These are phyloP conservation scores for Lophotis ruficrista DNA, from an alignment of 2,113 vertebrate genomes.

Conservation along the genomic window DNA sequence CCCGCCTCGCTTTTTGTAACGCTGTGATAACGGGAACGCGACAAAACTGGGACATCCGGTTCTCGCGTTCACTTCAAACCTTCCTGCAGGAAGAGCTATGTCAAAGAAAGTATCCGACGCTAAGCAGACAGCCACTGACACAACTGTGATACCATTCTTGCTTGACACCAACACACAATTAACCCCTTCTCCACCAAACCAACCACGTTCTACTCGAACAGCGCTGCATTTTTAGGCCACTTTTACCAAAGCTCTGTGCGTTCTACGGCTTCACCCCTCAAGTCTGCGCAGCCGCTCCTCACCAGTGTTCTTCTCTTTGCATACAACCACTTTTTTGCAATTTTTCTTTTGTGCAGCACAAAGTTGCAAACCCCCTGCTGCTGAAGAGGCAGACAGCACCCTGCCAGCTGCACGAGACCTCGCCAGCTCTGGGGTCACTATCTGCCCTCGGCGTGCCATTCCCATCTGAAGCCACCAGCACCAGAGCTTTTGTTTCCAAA, in stretches of 20 bases:
- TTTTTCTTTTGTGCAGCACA: not conserved
- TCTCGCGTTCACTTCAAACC: not conserved
- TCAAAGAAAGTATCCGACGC: not conserved
- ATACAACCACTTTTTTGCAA: not conserved
- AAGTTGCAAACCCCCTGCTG: not conserved
- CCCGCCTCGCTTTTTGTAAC: not conserved
- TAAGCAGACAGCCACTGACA: not conserved
- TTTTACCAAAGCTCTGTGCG: rapidly evolving
- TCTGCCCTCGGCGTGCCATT: not conserved
- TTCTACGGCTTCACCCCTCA: not conserved
- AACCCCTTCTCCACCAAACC: not conserved
- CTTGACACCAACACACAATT: not conserved
- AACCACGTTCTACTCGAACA: not conserved
- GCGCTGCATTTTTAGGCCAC: not conserved
- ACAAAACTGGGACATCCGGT: not conserved
- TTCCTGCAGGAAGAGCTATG: not conserved
- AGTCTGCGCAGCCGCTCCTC: not conserved
- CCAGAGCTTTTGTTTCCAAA: not conserved
- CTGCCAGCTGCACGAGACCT: not conserved
- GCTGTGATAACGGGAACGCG: not conserved
- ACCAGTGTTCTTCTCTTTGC: not conserved
- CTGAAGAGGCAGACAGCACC: not conserved
- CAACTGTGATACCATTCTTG: not conserved
- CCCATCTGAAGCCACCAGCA: not conserved
- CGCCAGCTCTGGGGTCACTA: not conserved